Evolutionary conservation across 2,797 vertebrate genomes (phyloP), one percentile per base, ranked within the genome.

Genomic region (Glyptemys insculpta): DNA sequence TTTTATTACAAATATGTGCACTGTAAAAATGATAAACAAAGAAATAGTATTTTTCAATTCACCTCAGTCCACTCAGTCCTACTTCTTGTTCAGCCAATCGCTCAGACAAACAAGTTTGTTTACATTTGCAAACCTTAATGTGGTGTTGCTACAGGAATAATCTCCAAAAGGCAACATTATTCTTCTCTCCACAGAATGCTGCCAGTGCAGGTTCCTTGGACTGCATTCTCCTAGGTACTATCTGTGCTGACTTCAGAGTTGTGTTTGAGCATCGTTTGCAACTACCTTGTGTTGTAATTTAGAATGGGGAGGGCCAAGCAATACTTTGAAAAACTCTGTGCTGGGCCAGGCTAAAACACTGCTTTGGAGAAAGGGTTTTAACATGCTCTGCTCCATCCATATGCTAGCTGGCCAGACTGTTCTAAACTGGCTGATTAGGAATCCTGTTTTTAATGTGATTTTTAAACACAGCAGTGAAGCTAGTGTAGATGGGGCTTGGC

Each of bases 401-500:
- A 14, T 47, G 41, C 41, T 47, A 76, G 72, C 37, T 18, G 44
- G 74, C 29, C 4, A 4, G 54, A 81, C 23, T 56, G 93, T 91
- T 68, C 68, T 87, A 44, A 79, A 41, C 56, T 59, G 49, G 53
- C 93, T 92, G 89, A 68, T 80, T 88, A 89, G 74, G 62, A 93
- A 92, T 87, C n/a, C 54, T 86, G 72, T 87, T 95, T 72, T 97
- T 93, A 96, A 94, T 81, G 79, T 54, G 50, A 72, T 82, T 94
- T 86, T 96, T 95, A 92, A 96, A 85, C 85, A 85, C 83, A 91
- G 89, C 79, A 92, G 87, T 83, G 91, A 95, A 97, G 85, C 52
- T 92, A 87, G 53, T 74, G 94, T 90, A 90, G 91, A 81, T 89
- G 91, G 87, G 81, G 81, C 47, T 54, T 23, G 56, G 59, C 62